Evolutionary conservation across 2,888 invertebrate genomes (phyloP).

Genomic region (Periphyllus acericola): DNA sequence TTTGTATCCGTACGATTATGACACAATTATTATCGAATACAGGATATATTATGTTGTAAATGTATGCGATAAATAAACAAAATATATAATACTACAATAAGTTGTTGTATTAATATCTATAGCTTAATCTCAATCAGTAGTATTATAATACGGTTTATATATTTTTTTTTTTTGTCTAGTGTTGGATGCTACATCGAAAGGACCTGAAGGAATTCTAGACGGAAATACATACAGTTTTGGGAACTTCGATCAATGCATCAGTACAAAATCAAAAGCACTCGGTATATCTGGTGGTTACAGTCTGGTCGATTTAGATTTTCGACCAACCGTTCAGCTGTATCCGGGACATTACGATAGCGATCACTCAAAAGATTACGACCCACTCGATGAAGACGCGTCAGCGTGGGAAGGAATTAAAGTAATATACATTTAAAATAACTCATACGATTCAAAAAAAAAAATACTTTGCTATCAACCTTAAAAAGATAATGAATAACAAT

Average conservation of each 20-base stretch:
- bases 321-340: background rate
- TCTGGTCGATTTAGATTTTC: slow-evolving; percentile 44
- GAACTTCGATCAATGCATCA: slow-evolving; percentile 44
- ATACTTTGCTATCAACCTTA: too few species aligned
- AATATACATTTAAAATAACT: background rate
- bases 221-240: slow-evolving; percentile 53
- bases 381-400: background rate
- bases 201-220: slow-evolving; percentile 38
- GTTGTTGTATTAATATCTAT: too few species aligned
- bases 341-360: slow-evolving; percentile 15
- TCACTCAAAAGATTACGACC: slow-evolving; percentile 32
- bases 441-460: background rate
- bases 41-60: too few species aligned
- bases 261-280: slow-evolving; percentile 15
- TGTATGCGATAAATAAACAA: too few species aligned
- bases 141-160: too few species aligned
- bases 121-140: too few species aligned
- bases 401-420: slow-evolving; percentile 36
- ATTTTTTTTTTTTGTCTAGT: slow-evolving; percentile 8
- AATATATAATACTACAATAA: too few species aligned
- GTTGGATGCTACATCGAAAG: slow-evolving; percentile 58
- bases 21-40: too few species aligned
- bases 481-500: too few species aligned
- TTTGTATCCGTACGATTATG: too few species aligned
- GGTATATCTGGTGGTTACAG: slow-evolving; percentile 42